Evolutionary conservation across 2,113 vertebrate species (phyloP).

Genomic region (Phaetusa simplex): DNA sequence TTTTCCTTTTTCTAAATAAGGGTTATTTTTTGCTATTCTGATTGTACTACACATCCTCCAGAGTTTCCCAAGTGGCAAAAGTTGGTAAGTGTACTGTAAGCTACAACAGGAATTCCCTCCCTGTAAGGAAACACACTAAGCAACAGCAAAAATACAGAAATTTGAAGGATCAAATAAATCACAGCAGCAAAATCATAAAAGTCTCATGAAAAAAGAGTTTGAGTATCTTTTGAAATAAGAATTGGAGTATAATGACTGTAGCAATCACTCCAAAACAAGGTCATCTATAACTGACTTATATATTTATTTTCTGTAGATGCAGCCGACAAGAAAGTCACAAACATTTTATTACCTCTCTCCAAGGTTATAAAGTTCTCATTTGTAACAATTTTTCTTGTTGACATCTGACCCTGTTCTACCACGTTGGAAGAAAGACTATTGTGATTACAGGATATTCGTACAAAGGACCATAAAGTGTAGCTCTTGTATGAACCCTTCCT

Average conservation of each 20-base stretch:
- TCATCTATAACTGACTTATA: background rate
- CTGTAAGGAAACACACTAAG: background rate
- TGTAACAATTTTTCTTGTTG: slow-evolving; percentile 22
- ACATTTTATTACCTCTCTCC: slow-evolving; percentile 1
- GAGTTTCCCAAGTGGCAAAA: background rate
- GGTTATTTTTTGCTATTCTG: background rate
- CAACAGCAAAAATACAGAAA: background rate
- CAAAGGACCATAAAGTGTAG: background rate
- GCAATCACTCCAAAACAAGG: background rate
- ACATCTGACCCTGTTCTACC: background rate
- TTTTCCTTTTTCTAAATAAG: background rate
- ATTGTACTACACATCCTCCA: background rate
- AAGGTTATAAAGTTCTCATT: slow-evolving; percentile 28
- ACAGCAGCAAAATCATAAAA: background rate
- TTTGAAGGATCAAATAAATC: background rate
- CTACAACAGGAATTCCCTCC: background rate
- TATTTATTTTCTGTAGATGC: background rate
- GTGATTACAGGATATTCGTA: background rate
- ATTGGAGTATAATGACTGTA: background rate
- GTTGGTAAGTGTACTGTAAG: background rate
- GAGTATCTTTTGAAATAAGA: slow-evolving; percentile 13
- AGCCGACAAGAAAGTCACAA: background rate
- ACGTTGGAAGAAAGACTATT: background rate
- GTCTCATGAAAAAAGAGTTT: background rate
- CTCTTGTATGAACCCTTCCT: background rate